phyloP scores from a whole-genome alignment of 2,797 vertebrate genomes.

The Rhinichthys osculus region DNA sequence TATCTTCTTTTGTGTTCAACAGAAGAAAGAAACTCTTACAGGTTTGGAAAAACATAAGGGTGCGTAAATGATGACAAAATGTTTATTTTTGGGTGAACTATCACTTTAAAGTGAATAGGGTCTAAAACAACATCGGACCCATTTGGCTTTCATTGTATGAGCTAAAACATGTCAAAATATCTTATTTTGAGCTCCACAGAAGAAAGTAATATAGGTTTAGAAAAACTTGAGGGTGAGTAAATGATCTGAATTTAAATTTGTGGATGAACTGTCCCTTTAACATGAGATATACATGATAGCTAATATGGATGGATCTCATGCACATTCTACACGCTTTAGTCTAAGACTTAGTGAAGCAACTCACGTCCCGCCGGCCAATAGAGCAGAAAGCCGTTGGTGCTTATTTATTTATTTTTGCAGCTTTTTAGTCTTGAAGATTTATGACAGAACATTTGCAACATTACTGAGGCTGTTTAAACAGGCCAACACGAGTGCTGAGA shows the following conservation, averaged over 20 bases:
- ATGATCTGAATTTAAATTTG: not conserved
- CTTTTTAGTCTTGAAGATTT: conserved; percentile 53
- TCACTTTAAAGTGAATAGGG: not conserved
- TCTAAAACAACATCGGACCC: not conserved
- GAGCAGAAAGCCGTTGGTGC: conserved; percentile 7
- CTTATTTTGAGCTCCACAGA: not conserved
- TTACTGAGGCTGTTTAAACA: conserved; percentile 52
- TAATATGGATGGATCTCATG: conserved; percentile 1
- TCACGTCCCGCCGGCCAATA: conserved; percentile 25
- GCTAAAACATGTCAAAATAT: not conserved
- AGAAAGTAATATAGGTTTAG: not conserved
- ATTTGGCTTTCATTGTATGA: not conserved
- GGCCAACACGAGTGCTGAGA: conserved; percentile 23
- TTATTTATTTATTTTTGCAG: conserved; percentile 43
- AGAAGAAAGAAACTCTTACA: too few relatives aligned
- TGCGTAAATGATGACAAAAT: too few relatives aligned
- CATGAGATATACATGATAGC: conserved; percentile 1
- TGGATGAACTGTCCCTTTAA: not conserved
- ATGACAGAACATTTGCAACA: conserved; percentile 49
- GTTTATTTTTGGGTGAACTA: too few relatives aligned
- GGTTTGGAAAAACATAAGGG: too few relatives aligned
- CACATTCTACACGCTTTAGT: not conserved
- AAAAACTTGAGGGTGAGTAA: not conserved
- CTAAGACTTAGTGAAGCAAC: conserved; percentile 9
- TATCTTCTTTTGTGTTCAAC: too few relatives aligned